Conservation (phyloP, 2,113 vertebrate species). For the Mugil cephalus region DNA sequence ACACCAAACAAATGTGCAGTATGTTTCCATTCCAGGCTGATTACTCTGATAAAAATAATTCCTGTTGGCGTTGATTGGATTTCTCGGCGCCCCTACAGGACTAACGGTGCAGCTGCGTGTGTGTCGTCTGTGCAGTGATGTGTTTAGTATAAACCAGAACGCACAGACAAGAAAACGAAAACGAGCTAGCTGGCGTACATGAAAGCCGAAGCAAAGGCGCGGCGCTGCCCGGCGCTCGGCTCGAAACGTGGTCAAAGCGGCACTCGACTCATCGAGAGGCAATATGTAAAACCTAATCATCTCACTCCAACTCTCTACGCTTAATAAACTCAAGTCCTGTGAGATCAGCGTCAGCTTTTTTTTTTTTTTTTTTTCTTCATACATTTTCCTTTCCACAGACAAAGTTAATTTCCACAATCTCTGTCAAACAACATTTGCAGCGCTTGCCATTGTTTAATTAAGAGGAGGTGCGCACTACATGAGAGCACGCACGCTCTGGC, state of each 20-base stretch:
- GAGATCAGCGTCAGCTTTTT: conserved; percentile 36
- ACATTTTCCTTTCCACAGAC: conserved; percentile 17
- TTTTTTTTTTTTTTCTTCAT: too few relatives aligned
- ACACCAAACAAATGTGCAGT: background rate
- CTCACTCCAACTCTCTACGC: background rate
- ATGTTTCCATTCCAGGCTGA: background rate
- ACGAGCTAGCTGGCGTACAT: background rate
- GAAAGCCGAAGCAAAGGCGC: background rate
- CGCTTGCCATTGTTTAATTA: conserved; percentile 74
- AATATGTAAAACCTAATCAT: background rate
- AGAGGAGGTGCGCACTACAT: conserved; percentile 66
- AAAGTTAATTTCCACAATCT: conserved; percentile 54
- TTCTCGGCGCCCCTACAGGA: background rate
- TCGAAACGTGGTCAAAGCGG: conserved; percentile 4
- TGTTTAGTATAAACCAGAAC: background rate
- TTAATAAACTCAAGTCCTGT: conserved; percentile 29
- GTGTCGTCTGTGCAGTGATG: conserved; percentile 1
- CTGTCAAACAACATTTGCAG: conserved; percentile 55
- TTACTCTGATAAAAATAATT: conserved; percentile 4
- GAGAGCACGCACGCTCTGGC: conserved; percentile 50
- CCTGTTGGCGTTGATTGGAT: background rate
- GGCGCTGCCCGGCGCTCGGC: background rate
- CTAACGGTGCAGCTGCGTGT: background rate
- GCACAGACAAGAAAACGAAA: background rate
- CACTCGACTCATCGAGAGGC: background rate